phyloP scores from a whole-genome alignment of 2,113 vertebrate genomes.

The Pyrgilauda ruficollis region DNA sequence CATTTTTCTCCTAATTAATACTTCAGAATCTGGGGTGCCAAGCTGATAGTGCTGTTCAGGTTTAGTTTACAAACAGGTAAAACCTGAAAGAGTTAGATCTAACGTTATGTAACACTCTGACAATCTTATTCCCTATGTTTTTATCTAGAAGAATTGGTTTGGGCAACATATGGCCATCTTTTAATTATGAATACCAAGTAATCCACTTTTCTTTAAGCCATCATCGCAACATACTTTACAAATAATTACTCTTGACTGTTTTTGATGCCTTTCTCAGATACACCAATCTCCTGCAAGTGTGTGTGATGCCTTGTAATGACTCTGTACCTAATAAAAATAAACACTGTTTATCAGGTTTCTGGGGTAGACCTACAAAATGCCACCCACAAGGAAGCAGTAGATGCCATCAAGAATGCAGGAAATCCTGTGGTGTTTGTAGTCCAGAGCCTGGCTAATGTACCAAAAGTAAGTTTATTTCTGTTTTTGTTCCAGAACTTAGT shows the following conservation, averaged over 20 bases:
- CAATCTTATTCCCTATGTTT: neutral
- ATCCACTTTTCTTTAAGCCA: neutral
- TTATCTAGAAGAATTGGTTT: neutral
- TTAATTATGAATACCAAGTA: neutral
- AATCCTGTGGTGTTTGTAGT: conserved; percentile 91
- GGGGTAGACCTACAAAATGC: conserved; percentile 87
- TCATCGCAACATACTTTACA: neutral
- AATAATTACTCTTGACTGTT: neutral
- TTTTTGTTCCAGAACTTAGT: neutral
- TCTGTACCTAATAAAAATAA: neutral
- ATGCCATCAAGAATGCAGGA: conserved; percentile 85
- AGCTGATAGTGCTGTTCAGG: neutral
- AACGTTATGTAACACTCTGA: neutral
- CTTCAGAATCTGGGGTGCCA: neutral
- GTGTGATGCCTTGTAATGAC: neutral
- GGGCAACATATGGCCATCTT: neutral
- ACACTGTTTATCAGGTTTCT: conserved; percentile 79
- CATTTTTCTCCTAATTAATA: neutral
- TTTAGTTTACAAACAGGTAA: neutral
- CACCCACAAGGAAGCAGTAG: conserved; percentile 89
- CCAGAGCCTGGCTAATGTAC: conserved; percentile 85
- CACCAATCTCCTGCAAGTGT: neutral
- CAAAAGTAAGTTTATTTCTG: conserved; percentile 77
- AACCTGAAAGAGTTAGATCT: neutral
- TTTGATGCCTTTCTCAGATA: neutral